Evolutionary conservation across 2,888 invertebrate species (phyloP).

Genomic region (Leptinotarsa rubiginosa): DNA sequence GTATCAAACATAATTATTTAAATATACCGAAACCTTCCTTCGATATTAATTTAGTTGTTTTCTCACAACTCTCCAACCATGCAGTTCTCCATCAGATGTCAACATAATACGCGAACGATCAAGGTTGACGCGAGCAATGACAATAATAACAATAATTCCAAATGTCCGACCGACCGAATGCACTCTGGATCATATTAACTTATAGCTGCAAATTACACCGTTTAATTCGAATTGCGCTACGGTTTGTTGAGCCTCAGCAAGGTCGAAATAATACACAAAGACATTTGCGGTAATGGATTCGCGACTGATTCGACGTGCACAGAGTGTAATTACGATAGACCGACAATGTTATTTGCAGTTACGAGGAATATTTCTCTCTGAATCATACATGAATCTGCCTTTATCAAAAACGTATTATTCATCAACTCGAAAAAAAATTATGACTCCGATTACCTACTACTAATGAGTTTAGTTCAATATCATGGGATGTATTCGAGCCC

Average conservation of each 20-base stretch:
- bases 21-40: too few relatives aligned
- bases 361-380: not conserved
- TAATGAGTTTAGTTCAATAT: too few relatives aligned
- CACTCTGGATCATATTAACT: conserved; percentile 35
- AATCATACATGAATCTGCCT: too few relatives aligned
- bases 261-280: conserved; percentile 44
- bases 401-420: too few relatives aligned
- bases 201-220: conserved; percentile 49
- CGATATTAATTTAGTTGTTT: too few relatives aligned
- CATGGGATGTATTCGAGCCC: too few relatives aligned
- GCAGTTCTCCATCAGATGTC: conserved; percentile 1
- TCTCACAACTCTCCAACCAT: too few relatives aligned
- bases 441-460: too few relatives aligned
- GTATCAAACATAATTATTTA: too few relatives aligned
- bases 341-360: not conserved
- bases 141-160: conserved; percentile 14
- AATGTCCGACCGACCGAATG: conserved; percentile 1
- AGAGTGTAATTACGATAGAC: conserved; percentile 7
- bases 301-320: conserved; percentile 34
- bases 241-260: conserved; percentile 43
- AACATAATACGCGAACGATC: conserved; percentile 5
- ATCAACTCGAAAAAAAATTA: too few relatives aligned
- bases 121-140: conserved; percentile 15
- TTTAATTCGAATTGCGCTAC: conserved; percentile 48
- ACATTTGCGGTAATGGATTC: conserved; percentile 45